A percentile compares a stretch with the other conserved stretches of the same genome.
phyloP scores from a whole-genome alignment of 1,140 invertebrate species.

The Platorchestia sp. region DNA sequence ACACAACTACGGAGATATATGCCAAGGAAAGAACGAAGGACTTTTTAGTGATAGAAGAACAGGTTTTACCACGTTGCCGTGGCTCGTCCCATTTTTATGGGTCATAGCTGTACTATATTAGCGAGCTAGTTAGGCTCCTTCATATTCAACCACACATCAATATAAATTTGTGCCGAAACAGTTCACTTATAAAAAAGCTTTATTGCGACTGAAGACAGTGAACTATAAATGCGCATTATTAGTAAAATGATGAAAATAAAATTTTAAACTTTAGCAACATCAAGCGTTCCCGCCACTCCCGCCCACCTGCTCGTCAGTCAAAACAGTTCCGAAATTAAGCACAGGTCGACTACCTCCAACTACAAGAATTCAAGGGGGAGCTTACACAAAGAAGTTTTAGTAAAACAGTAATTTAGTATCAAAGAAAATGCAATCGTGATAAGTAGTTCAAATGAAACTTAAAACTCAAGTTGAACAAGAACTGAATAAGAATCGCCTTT shows the following conservation, averaged over 20 bases:
- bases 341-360: background rate
- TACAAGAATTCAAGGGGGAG: background rate
- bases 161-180: background rate
- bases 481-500: background rate
- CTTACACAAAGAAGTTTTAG: background rate
- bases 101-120: conserved; percentile 69
- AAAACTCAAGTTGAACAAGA: background rate
- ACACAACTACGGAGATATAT: conserved; percentile 40
- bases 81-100: conserved; percentile 53
- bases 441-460: background rate
- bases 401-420: background rate
- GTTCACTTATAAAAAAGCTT: conserved; percentile 13
- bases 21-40: conserved; percentile 49
- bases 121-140: conserved; percentile 57
- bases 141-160: conserved; percentile 33
- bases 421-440: background rate
- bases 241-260: background rate
- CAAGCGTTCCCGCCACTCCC: conserved; percentile 17
- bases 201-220: background rate
- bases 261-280: background rate
- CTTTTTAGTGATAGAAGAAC: conserved; percentile 40
- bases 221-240: background rate
- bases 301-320: background rate
- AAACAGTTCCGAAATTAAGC: background rate
- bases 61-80: background rate